phyloP scores from a whole-genome alignment of 2,113 vertebrate species.

The Centropus bengalensis region DNA sequence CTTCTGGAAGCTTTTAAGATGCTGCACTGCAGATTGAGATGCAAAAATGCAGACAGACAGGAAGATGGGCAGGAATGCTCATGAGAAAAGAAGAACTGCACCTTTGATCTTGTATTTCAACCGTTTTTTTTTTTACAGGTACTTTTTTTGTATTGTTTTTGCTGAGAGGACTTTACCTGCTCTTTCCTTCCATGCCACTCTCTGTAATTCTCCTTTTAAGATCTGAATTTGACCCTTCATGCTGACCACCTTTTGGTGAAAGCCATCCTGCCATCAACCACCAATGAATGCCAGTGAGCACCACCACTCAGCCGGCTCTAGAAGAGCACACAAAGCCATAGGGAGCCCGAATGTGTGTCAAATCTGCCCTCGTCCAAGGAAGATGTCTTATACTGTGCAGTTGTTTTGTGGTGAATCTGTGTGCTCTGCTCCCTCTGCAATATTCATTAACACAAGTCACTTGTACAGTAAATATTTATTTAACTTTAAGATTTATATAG shows the following conservation, averaged over 20 bases:
- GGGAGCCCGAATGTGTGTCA: background rate
- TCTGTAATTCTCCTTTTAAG: background rate
- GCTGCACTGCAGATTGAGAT: background rate
- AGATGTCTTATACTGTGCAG: background rate
- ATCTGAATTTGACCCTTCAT: background rate
- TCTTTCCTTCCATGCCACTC: background rate
- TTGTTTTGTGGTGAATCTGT: constrained; percentile 7
- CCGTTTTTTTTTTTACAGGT: background rate
- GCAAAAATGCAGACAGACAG: background rate
- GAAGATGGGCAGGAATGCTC: background rate
- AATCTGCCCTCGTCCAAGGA: background rate
- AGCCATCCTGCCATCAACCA: background rate
- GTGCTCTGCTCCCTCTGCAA: constrained; percentile 13
- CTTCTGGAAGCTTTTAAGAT: background rate
- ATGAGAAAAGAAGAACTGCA: background rate
- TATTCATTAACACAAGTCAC: constrained; percentile 62
- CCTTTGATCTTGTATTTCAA: background rate
- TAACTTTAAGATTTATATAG: constrained; percentile 67
- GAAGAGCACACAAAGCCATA: background rate
- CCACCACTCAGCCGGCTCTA: background rate
- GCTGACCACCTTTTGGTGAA: background rate
- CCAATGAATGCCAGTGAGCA: background rate
- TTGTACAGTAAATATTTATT: constrained; percentile 68
- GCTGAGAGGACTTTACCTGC: background rate
- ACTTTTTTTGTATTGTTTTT: background rate